Percentiles rank a stretch among this genome's conserved stretches.
These are phyloP conservation scores for Vandiemenella viatica DNA, from an alignment of 2,888 invertebrate species.

Conservation along the genomic window DNA sequence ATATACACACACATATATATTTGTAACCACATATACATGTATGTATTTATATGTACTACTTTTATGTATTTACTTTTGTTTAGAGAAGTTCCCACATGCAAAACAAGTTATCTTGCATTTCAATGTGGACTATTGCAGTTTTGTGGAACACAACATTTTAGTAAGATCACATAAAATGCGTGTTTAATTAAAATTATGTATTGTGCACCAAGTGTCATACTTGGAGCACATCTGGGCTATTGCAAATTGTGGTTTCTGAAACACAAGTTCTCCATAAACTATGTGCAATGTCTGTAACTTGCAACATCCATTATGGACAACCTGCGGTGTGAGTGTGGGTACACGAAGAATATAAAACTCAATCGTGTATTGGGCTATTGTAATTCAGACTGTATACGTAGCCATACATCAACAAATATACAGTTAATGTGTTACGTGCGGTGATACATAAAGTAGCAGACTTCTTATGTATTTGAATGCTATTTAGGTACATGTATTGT, in stretches of 20 bases:
- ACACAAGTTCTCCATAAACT: not conserved
- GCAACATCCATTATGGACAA: slow-evolving; percentile 3
- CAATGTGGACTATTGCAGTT: slow-evolving; percentile 4
- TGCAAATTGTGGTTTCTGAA: slow-evolving; percentile 9
- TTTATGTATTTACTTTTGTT: not conserved
- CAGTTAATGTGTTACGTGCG: not conserved
- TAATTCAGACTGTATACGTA: slow-evolving; percentile 1
- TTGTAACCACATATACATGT: not conserved
- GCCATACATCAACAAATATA: not conserved
- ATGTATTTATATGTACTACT: not conserved
- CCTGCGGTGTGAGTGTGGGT: not conserved
- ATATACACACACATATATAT: not conserved
- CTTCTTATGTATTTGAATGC: slow-evolving; percentile 10
- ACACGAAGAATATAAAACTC: slow-evolving; percentile 1
- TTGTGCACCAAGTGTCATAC: slow-evolving; percentile 10
- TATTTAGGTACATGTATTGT: slow-evolving; percentile 2
- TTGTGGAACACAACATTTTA: not conserved
- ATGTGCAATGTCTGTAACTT: slow-evolving; percentile 4
- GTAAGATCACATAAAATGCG: not conserved
- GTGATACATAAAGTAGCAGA: slow-evolving; percentile 12
- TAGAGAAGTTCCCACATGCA: not conserved
- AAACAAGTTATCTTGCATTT: not conserved
- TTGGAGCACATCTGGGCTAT: slow-evolving; percentile 11
- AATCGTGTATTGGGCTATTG: slow-evolving; percentile 2
- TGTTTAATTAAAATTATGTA: slow-evolving; percentile 1